Percentiles rank a stretch among this genome's conserved stretches.
Conservation (phyloP, 2,797 vertebrate species). For the Gouania willdenowi region DNA sequence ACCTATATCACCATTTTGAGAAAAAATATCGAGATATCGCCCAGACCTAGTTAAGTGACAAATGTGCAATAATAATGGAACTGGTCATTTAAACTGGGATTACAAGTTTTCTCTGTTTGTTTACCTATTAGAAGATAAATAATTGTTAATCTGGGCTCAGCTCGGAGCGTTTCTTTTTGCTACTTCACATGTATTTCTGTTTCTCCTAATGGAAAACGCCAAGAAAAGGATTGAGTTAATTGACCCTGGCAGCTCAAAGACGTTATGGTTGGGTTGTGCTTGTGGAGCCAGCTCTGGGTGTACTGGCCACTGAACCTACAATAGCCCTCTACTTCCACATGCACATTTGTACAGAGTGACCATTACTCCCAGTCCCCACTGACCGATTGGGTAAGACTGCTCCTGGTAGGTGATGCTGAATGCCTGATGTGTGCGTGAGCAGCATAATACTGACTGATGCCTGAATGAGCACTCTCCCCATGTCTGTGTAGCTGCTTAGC, state of each 20-base stretch:
- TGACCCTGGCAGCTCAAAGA: constrained; percentile 53
- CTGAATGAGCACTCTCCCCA: constrained; percentile 74
- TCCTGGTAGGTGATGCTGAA: constrained; percentile 71
- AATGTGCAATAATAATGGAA: background rate
- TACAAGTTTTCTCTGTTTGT: too few relatives aligned
- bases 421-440: constrained; percentile 71
- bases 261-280: constrained; percentile 24
- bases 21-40: too few relatives aligned
- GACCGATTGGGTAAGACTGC: constrained; percentile 76
- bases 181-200: constrained; percentile 40
- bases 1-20: too few relatives aligned
- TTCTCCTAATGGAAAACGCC: constrained; percentile 55
- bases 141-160: too few relatives aligned
- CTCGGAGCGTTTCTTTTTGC: constrained; percentile 19
- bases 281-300: constrained; percentile 45
- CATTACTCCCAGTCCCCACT: constrained; percentile 60
- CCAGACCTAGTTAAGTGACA: too few relatives aligned
- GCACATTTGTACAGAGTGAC: constrained; percentile 34
- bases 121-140: too few relatives aligned
- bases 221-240: constrained; percentile 62
- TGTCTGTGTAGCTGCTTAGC: constrained; percentile 65
- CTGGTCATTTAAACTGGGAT: too few relatives aligned
- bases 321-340: constrained; percentile 33
- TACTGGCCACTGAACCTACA: constrained; percentile 16
- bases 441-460: constrained; percentile 70